Conservation (phyloP, 2,888 invertebrate species). For the Agriotes lineatus region DNA sequence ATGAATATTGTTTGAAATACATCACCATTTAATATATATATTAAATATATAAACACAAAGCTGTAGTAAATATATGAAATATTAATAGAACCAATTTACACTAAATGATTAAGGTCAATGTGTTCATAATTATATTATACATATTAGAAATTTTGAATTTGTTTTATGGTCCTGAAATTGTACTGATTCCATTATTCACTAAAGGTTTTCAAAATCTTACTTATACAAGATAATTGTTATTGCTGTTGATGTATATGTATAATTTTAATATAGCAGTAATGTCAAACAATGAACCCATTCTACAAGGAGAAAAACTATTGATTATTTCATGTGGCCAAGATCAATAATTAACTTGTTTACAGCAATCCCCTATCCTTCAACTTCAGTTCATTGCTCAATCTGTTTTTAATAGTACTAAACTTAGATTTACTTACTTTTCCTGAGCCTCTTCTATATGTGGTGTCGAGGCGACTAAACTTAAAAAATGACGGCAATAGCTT, state of each 20-base stretch:
- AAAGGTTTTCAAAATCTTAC: neutral
- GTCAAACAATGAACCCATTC: neutral
- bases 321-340: constrained; percentile 27
- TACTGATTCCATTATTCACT: too few relatives aligned
- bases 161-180: too few relatives aligned
- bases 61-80: neutral
- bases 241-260: neutral
- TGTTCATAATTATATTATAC: too few relatives aligned
- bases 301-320: constrained; percentile 9
- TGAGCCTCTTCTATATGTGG: too few relatives aligned
- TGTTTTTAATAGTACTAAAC: too few relatives aligned
- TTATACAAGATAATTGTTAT: neutral
- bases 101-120: too few relatives aligned
- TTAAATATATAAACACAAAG: neutral
- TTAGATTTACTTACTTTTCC: too few relatives aligned
- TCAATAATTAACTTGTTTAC: constrained; percentile 27
- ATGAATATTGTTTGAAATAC: neutral
- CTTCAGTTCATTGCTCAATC: too few relatives aligned
- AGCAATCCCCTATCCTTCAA: neutral
- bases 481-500: neutral
- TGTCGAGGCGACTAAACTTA: too few relatives aligned
- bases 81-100: neutral
- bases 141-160: too few relatives aligned
- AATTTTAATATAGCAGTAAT: neutral
- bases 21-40: neutral